phyloP scores from a whole-genome alignment of 2,797 vertebrate species.

The Sebastolobus altivelis region DNA sequence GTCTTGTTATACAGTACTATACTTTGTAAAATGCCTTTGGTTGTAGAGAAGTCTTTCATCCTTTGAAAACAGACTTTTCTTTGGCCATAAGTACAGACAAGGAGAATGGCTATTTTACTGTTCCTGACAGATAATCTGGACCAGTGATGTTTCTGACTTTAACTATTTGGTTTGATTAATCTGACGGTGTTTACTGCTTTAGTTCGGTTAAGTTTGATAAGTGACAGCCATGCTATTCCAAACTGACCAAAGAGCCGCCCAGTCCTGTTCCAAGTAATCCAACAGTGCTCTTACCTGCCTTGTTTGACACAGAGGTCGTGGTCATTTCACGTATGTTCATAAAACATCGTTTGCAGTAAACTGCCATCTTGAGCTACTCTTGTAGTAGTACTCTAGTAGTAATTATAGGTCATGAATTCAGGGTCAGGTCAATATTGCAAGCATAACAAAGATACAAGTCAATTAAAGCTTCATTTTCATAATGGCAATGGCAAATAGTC shows the following conservation, averaged over 20 bases:
- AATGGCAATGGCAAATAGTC: not conserved
- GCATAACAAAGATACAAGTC: too few species aligned
- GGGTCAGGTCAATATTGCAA: too few species aligned
- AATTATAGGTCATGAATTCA: too few species aligned
- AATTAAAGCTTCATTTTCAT: not conserved
- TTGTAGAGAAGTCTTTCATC: not conserved
- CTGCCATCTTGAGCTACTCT: not conserved
- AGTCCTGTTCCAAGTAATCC: not conserved
- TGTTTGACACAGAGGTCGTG: too few species aligned
- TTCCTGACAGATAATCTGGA: not conserved
- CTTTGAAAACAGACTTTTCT: not conserved
- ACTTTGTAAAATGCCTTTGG: not conserved
- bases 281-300: not conserved
- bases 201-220: not conserved
- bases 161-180: too few species aligned
- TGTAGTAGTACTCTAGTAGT: too few species aligned
- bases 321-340: too few species aligned
- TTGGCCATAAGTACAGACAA: not conserved
- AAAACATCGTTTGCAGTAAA: not conserved
- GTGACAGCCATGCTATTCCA: not conserved
- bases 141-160: too few species aligned
- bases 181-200: not conserved
- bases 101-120: too few species aligned
- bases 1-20: not conserved
- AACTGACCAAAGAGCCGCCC: not conserved